Evolutionary conservation across 2,797 vertebrate species (phyloP).

Genomic region (Chaetophractus vellerosus): DNA sequence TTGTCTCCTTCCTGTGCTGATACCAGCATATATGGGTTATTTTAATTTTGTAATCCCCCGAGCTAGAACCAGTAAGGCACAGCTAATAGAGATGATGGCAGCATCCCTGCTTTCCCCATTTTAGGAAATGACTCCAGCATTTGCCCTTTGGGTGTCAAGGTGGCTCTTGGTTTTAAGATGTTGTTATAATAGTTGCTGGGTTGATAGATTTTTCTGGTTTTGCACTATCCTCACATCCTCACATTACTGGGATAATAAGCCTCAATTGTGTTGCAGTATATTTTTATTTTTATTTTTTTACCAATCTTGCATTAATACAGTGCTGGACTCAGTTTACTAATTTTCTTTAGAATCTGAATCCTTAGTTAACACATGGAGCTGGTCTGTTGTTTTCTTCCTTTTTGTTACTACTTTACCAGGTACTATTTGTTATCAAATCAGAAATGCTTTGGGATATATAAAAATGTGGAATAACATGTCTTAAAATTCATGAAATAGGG

Average conservation of each 20-base stretch:
- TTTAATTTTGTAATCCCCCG: not conserved
- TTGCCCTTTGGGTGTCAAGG: accelerated
- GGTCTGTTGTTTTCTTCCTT: not conserved
- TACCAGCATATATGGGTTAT: not conserved
- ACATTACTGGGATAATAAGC: not conserved
- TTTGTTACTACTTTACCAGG: not conserved
- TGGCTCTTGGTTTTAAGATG: not conserved
- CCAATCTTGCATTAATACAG: no score
- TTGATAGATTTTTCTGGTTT: not conserved
- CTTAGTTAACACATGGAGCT: not conserved
- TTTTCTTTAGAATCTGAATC: not conserved
- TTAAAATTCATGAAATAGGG: not conserved
- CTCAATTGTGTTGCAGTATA: accelerated
- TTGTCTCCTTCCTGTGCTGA: not conserved
- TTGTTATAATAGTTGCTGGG: no score
- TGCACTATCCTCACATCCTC: not conserved
- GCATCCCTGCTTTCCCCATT: not conserved
- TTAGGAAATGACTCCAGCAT: not conserved
- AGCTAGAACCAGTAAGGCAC: not conserved
- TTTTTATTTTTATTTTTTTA: not conserved
- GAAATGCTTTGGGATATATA: not conserved
- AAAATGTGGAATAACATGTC: no score
- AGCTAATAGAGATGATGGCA: not conserved
- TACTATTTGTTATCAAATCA: no score
- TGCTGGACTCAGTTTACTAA: not conserved